These are phyloP conservation scores for Hemicordylus capensis DNA, from an alignment of 2,113 vertebrate genomes.

Conservation along the genomic window DNA sequence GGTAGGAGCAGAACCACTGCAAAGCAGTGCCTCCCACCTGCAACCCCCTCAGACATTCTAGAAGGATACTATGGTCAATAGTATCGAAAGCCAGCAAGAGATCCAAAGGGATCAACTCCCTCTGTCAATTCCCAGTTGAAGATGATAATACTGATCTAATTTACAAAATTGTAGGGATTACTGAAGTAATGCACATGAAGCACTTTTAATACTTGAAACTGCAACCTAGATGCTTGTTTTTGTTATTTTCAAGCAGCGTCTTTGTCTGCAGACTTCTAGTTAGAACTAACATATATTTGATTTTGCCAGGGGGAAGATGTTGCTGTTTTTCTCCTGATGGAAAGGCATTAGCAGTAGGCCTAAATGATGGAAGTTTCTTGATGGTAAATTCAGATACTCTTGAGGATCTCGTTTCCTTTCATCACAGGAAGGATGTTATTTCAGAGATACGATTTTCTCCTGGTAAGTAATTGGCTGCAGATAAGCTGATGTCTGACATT, in stretches of 20 bases:
- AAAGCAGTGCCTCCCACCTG: too few relatives aligned
- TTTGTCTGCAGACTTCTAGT: neutral
- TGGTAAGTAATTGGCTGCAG: constrained; percentile 75
- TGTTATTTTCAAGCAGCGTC: neutral
- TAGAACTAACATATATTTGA: constrained; percentile 35
- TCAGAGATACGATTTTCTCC: constrained; percentile 98
- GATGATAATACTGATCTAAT: neutral
- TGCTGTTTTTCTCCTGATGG: constrained; percentile 98
- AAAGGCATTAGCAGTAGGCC: constrained; percentile 94
- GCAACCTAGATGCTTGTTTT: neutral
- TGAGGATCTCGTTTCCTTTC: constrained; percentile 97
- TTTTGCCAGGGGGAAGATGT: constrained; percentile 89
- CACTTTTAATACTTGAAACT: neutral
- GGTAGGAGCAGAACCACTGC: too few relatives aligned
- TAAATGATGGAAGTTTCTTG: constrained; percentile 96
- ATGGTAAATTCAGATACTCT: constrained; percentile 97
- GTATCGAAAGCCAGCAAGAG: too few relatives aligned
- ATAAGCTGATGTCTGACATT: constrained; percentile 19
- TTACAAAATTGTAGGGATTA: neutral
- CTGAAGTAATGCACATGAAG: neutral
- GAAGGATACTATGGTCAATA: too few relatives aligned
- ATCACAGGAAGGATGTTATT: constrained; percentile 96
- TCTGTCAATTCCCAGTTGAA: too few relatives aligned
- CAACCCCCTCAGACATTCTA: too few relatives aligned
- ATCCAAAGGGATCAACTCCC: too few relatives aligned